Percentiles rank a stretch among this genome's conserved stretches.
These are phyloP conservation scores for Aplochiton taeniatus DNA, from an alignment of 2,797 vertebrate genomes.

Conservation along the genomic window DNA sequence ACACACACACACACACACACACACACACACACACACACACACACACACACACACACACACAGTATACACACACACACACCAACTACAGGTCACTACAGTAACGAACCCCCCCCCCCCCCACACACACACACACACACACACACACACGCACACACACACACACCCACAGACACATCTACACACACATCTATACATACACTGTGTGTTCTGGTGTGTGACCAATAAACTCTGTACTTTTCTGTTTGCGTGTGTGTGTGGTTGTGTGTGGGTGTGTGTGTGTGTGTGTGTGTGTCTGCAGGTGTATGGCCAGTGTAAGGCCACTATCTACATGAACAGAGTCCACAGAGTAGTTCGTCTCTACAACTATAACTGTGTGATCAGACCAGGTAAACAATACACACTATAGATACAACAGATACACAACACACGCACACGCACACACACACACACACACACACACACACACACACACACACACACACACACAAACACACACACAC, in stretches of 20 bases:
- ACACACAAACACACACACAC: too few relatives aligned
- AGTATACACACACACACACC: too few relatives aligned
- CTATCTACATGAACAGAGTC: constrained; percentile 65
- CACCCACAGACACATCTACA: too few relatives aligned
- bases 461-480: too few relatives aligned
- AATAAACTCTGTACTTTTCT: background rate
- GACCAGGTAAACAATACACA: constrained; percentile 65
- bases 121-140: background rate
- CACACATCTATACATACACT: too few relatives aligned
- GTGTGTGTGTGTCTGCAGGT: constrained; percentile 50
- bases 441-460: too few relatives aligned
- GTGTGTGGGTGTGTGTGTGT: background rate
- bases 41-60: constrained; percentile 19
- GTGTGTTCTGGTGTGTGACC: background rate
- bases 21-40: background rate
- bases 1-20: constrained; percentile 8
- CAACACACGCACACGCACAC: too few relatives aligned
- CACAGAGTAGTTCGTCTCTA: constrained; percentile 71
- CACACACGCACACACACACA: constrained; percentile 2
- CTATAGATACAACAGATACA: background rate
- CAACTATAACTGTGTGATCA: constrained; percentile 69
- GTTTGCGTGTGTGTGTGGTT: background rate
- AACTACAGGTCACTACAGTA: background rate
- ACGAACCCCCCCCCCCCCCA: background rate
- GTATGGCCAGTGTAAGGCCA: constrained; percentile 76